These are phyloP conservation scores for Mus caroli DNA, from an alignment of 2,797 vertebrate species.

Conservation along the genomic window DNA sequence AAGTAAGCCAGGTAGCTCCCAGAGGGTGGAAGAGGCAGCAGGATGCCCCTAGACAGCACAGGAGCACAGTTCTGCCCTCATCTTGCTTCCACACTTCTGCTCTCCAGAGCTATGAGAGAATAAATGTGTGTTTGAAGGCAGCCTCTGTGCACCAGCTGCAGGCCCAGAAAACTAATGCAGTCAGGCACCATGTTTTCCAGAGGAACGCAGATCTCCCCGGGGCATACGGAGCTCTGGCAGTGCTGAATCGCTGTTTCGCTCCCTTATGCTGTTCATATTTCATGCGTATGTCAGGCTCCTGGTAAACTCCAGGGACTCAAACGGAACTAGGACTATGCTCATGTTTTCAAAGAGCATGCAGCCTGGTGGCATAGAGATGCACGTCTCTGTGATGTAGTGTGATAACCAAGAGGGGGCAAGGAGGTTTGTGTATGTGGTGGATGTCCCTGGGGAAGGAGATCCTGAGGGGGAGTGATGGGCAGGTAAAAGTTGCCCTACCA, in stretches of 20 bases:
- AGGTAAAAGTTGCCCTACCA: not conserved
- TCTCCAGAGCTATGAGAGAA: not conserved
- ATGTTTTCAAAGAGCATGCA: not conserved
- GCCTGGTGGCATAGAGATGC: not conserved
- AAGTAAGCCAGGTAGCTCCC: not conserved
- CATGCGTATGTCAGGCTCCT: not conserved
- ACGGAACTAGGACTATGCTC: not conserved
- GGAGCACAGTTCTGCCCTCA: not conserved
- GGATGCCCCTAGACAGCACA: rapidly evolving
- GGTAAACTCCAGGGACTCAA: not conserved
- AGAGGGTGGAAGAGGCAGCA: not conserved
- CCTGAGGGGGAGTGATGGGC: not conserved
- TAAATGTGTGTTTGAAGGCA: not conserved
- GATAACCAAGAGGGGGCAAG: not conserved
- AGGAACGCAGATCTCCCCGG: not conserved
- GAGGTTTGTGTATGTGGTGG: too few relatives aligned
- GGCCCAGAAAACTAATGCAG: not conserved
- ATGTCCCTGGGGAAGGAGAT: not conserved
- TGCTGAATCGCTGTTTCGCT: not conserved
- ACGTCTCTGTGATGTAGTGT: not conserved
- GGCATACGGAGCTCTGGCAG: not conserved
- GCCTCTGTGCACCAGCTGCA: not conserved
- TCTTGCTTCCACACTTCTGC: not conserved
- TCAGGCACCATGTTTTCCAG: not conserved
- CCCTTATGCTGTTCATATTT: not conserved